Base-by-base conservation (phyloP, 2,113 vertebrate genomes). In the Sylvia atricapilla region DNA sequence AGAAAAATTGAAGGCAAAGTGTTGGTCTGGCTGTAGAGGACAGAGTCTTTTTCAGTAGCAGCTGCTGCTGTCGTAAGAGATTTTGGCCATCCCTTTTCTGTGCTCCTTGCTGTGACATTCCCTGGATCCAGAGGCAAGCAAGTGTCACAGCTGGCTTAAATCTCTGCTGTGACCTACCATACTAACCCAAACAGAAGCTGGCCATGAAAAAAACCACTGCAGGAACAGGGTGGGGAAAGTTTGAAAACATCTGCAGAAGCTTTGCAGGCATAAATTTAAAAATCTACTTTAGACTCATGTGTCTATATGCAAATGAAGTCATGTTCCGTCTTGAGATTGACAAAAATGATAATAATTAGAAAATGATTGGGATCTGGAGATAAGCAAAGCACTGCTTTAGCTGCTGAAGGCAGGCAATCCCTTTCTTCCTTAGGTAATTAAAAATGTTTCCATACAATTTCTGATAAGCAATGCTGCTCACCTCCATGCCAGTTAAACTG, bases 51-150 rank as follows among this genome's bases (percentile, higher is more conserved):
- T 79, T 90, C 93, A 72, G 84, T 69, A 96, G 83, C 94, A 95
- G 74, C 94, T 96, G 93, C 93, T 96, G 78, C 93, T 95, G 93
- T 93, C 58, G 6, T 64, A 53, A 52, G 84, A 76, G 30, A 56
- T 52, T 55, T 62, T 87, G 88, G 78, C 80, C 6, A 10, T 89
- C 53, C 72, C 73, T 73, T 93, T 78, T 58, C 72, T 46, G 41
- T 76, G 37, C 50, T 88, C 75, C 88, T 75, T 80, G 25, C 94
- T 91, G 80, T 85, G 96, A 70, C 84, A 87, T 94, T 35, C 77
- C 43, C 62, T 69, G 76, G 62, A 90, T 90, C 69, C 82, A 62
- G 68, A 95, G 67, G 49, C 81, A 87, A 76, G 82, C 66, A 56
- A 76, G 37, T 85, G 83, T 59, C 68, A 90, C 52, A 55, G 35